A percentile compares a stretch with the other conserved stretches of the same genome.
Conservation (phyloP, 1,140 invertebrate genomes). For the Goniozus legneri region DNA sequence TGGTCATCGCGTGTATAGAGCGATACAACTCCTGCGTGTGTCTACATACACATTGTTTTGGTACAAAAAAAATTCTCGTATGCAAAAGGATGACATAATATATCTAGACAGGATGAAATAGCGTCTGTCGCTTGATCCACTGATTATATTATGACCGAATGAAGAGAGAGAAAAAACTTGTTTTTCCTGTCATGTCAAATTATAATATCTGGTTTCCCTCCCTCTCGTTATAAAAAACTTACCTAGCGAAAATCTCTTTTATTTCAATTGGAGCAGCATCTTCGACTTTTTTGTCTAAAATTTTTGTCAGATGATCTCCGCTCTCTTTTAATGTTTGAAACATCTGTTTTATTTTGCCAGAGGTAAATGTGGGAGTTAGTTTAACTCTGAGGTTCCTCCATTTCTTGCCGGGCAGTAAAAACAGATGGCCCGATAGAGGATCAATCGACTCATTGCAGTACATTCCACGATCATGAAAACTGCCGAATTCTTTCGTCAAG, state of each 20-base stretch:
- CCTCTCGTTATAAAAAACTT: not conserved
- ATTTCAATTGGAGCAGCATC: slow-evolving; percentile 30
- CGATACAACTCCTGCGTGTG: not conserved
- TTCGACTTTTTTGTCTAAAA: slow-evolving; percentile 22
- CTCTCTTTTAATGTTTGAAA: slow-evolving; percentile 48
- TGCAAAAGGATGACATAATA: not conserved
- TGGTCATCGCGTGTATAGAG: too few species aligned
- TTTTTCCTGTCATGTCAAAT: not conserved
- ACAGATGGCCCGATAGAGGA: slow-evolving; percentile 53
- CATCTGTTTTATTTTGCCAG: slow-evolving; percentile 57
- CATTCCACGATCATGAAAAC: slow-evolving; percentile 48
- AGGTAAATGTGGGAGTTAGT: slow-evolving; percentile 56
- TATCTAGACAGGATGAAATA: not conserved
- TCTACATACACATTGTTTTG: not conserved
- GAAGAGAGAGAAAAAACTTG: too few species aligned
- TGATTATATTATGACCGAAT: too few species aligned
- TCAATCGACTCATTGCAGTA: slow-evolving; percentile 50
- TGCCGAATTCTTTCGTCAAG: slow-evolving; percentile 49
- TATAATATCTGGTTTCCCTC: not conserved
- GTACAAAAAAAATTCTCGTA: not conserved
- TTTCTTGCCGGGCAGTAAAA: slow-evolving; percentile 40
- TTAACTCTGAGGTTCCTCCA: slow-evolving; percentile 55
- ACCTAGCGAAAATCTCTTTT: slow-evolving; percentile 52
- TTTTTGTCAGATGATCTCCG: slow-evolving; percentile 37
- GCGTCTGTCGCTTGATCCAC: too few species aligned